phyloP scores from a whole-genome alignment of 2,797 vertebrate species.

The Enteromius unitaeniatus region DNA sequence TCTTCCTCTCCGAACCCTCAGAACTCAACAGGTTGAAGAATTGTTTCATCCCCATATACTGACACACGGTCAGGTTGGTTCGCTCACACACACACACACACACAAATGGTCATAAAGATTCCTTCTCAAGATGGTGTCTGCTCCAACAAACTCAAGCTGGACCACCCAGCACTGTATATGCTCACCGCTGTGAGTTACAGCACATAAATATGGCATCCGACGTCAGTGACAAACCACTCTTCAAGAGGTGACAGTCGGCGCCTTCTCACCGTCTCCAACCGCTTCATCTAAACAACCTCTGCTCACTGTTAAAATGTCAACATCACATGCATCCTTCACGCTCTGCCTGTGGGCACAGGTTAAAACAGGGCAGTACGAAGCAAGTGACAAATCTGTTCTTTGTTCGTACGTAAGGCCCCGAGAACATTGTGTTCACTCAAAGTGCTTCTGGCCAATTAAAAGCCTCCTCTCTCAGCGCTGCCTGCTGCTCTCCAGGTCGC shows the following conservation, averaged over 20 bases:
- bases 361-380: conserved; percentile 26
- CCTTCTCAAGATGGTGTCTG: conserved; percentile 35
- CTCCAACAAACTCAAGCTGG: conserved; percentile 42
- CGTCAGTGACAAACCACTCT: conserved; percentile 36
- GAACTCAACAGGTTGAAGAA: neutral
- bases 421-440: conserved; percentile 55
- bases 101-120: conserved; percentile 55
- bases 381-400: conserved; percentile 51
- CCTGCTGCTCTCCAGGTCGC: conserved; percentile 42
- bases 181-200: conserved; percentile 48
- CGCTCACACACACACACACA: conserved; percentile 21
- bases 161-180: conserved; percentile 64
- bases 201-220: conserved; percentile 50
- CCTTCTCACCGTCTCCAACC: conserved; percentile 40
- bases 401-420: conserved; percentile 40
- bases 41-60: conserved; percentile 22
- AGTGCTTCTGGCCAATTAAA: conserved; percentile 58
- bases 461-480: conserved; percentile 36
- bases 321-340: conserved; percentile 41
- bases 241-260: conserved; percentile 47
- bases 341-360: conserved; percentile 5
- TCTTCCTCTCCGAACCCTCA: neutral
- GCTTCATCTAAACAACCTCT: conserved; percentile 49
- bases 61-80: conserved; percentile 28
- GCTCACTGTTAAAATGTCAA: conserved; percentile 49